phyloP scores from a whole-genome alignment of 2,888 invertebrate genomes.

The Abscondita cerata region DNA sequence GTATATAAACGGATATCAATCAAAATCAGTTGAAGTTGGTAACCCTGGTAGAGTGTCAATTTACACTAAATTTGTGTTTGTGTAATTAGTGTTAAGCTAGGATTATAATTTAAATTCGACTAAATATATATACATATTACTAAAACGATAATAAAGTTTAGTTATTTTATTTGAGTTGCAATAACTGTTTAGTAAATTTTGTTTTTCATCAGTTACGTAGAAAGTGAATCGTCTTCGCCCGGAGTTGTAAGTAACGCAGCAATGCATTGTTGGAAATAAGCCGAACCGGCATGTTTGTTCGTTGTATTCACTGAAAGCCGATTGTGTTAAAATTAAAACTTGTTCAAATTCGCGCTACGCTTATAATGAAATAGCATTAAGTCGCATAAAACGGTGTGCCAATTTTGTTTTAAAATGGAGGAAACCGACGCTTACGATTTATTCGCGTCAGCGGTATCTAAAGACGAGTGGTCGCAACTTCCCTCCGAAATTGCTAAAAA shows the following conservation, averaged over 20 bases:
- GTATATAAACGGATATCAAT: too few relatives aligned
- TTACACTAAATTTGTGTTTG: too few relatives aligned
- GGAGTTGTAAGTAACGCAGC: not conserved
- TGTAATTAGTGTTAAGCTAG: too few relatives aligned
- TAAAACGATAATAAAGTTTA: too few relatives aligned
- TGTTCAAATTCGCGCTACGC: not conserved
- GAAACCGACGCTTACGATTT: conserved; percentile 46
- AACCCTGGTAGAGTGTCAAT: too few relatives aligned
- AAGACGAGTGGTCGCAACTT: conserved; percentile 64
- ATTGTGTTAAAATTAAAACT: not conserved
- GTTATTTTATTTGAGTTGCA: too few relatives aligned
- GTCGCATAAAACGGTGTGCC: not conserved
- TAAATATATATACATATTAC: too few relatives aligned
- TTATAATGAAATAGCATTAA: not conserved
- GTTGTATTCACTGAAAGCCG: conserved; percentile 6
- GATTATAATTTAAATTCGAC: too few relatives aligned
- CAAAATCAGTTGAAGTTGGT: too few relatives aligned
- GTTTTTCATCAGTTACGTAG: too few relatives aligned
- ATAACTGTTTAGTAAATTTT: too few relatives aligned
- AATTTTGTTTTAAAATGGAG: conserved; percentile 45
- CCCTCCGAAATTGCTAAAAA: conserved; percentile 66
- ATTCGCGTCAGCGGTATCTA: conserved; percentile 57
- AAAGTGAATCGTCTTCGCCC: too few relatives aligned
- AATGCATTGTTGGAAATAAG: conserved; percentile 34
- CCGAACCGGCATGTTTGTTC: conserved; percentile 39